Evolutionary conservation across 2,797 vertebrate genomes (phyloP).

Genomic region (Sebastolobus alascanus): DNA sequence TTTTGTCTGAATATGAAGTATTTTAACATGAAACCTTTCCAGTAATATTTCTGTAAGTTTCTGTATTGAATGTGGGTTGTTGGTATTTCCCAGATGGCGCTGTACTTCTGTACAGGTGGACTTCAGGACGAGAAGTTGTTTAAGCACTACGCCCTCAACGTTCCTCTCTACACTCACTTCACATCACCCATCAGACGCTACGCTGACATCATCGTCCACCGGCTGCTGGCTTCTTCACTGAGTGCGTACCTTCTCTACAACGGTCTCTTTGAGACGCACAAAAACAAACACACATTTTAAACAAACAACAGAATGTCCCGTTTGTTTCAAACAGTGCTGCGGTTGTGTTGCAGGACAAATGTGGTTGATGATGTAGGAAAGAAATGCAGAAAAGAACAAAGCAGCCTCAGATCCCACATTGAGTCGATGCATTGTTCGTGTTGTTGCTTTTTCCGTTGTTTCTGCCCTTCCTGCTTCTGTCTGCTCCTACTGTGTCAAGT

Average conservation of each 20-base stretch:
- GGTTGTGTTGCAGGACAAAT: neutral
- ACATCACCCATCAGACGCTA: constrained; percentile 98
- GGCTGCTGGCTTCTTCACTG: constrained; percentile 91
- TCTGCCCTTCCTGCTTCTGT: neutral
- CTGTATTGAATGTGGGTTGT: neutral
- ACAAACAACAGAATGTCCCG: neutral
- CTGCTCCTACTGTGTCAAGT: neutral
- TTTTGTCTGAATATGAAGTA: neutral
- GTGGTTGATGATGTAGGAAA: neutral
- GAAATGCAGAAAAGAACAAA: constrained; percentile 35
- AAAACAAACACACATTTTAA: neutral
- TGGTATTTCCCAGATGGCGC: constrained; percentile 88
- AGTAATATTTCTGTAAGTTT: neutral
- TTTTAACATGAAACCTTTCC: neutral
- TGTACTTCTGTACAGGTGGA: constrained; percentile 93
- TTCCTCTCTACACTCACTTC: constrained; percentile 98
- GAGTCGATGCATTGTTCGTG: constrained; percentile 24
- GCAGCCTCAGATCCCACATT: constrained; percentile 21
- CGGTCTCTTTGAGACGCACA: neutral
- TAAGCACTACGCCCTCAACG: constrained; percentile 95
- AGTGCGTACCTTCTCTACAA: constrained; percentile 80
- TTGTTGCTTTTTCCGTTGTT: neutral
- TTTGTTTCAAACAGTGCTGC: constrained; percentile 16
- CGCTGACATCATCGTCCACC: constrained; percentile 93
- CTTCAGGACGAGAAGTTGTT: constrained; percentile 84